Percentiles rank a stretch among this genome's conserved stretches.
Evolutionary conservation across 1,140 invertebrate genomes (phyloP).

Genomic region (Muscidifurax raptorellus): DNA sequence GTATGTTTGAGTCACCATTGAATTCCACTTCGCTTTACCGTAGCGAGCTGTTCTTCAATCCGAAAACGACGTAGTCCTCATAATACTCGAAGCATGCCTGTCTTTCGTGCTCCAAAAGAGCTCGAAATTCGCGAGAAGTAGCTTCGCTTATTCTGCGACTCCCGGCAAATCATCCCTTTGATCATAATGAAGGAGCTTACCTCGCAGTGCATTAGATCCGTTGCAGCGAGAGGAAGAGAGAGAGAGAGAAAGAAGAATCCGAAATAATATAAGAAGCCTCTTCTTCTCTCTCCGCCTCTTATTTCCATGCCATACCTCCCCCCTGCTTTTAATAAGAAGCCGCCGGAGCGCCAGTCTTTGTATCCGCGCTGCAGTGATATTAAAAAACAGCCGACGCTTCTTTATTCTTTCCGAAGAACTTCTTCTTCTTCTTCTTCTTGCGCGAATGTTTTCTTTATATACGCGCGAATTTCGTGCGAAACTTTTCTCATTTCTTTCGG

Average conservation of each 20-base stretch:
- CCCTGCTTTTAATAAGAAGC: background rate
- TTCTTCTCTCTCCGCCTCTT: background rate
- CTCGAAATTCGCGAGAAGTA: background rate
- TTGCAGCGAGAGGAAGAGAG: background rate
- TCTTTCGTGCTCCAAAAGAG: background rate
- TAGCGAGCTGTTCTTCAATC: background rate
- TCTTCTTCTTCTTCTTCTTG: background rate
- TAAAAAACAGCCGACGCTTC: background rate
- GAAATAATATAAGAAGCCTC: slow-evolving; percentile 32
- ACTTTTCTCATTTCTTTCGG: background rate
- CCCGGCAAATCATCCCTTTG: slow-evolving; percentile 31
- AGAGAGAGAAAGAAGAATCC: background rate
- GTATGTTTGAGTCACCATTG: background rate
- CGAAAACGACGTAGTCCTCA: background rate
- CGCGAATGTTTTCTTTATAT: background rate
- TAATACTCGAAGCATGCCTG: background rate
- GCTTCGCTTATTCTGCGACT: background rate
- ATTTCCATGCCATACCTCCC: background rate
- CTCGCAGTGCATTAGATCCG: slow-evolving; percentile 20
- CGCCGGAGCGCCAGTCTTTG: background rate
- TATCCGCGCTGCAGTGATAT: background rate
- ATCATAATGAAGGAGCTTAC: slow-evolving; percentile 32
- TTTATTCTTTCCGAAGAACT: background rate
- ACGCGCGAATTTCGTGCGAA: background rate
- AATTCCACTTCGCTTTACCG: background rate